Conservation (phyloP, 2,113 vertebrate genomes). For the Galbula dea region DNA sequence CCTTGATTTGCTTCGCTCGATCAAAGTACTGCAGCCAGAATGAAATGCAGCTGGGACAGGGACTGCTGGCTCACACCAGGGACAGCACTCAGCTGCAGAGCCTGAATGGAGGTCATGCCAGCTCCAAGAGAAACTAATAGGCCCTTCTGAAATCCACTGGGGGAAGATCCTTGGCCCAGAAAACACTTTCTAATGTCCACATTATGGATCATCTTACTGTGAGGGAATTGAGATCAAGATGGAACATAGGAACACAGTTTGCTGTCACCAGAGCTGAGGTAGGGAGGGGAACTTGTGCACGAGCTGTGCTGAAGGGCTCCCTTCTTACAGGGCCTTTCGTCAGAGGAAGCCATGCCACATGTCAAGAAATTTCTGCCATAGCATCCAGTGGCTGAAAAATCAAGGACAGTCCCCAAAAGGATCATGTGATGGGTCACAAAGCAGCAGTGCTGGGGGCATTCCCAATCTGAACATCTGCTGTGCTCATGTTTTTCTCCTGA, state of each 20-base stretch:
- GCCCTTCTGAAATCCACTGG: not conserved
- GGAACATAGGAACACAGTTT: not conserved
- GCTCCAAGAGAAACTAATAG: not conserved
- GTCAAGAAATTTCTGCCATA: not conserved
- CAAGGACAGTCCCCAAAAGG: not conserved
- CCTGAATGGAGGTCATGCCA: not conserved
- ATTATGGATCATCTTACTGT: not conserved
- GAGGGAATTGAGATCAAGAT: not conserved
- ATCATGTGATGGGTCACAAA: not conserved
- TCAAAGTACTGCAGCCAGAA: not conserved
- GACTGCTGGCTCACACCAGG: rapidly evolving
- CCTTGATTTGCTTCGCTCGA: not conserved
- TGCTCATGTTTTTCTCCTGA: not conserved
- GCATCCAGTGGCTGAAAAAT: not conserved
- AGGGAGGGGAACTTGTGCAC: not conserved
- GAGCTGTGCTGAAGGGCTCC: not conserved
- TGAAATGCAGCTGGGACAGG: not conserved
- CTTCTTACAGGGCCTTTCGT: rapidly evolving
- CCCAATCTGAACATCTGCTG: not conserved
- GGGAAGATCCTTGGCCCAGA: not conserved
- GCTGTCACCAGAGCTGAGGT: not conserved
- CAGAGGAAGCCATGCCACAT: rapidly evolving
- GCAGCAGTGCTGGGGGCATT: not conserved
- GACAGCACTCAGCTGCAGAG: not conserved
- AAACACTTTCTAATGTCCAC: not conserved